Evolutionary conservation across 2,888 invertebrate genomes (phyloP).

Genomic region (Mycalesis mineus): DNA sequence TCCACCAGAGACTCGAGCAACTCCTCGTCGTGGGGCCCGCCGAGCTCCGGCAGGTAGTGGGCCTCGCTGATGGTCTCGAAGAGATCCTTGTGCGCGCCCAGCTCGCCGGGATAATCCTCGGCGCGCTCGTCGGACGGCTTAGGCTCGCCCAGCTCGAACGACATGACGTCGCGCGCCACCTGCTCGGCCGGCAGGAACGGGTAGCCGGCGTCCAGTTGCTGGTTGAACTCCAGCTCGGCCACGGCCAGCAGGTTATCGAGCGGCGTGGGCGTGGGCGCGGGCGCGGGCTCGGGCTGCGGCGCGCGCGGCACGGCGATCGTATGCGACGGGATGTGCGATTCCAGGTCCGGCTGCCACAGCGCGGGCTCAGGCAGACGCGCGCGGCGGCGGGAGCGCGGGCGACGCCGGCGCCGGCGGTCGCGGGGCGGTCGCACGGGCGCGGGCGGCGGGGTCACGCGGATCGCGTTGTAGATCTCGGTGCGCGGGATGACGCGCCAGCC

Average conservation of each 20-base stretch:
- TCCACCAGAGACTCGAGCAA: conserved; percentile 80
- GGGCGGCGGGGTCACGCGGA: conserved; percentile 52
- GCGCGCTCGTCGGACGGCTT: conserved; percentile 51
- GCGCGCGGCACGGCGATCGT: conserved; percentile 75
- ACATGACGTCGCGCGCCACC: conserved; percentile 61
- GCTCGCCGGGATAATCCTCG: conserved; percentile 54
- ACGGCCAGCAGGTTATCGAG: conserved; percentile 81
- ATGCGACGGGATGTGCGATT: conserved; percentile 80
- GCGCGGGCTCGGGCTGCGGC: conserved; percentile 66
- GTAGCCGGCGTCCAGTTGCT: conserved; percentile 62
- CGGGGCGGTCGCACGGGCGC: conserved; percentile 37
- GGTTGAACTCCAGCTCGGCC: conserved; percentile 81
- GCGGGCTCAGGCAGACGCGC: conserved; percentile 37
- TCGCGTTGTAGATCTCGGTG: conserved; percentile 80
- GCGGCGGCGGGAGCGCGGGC: conserved; percentile 29
- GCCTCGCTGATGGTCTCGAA: conserved; percentile 73
- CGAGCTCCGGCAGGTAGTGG: conserved; percentile 67
- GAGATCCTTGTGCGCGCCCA: conserved; percentile 64
- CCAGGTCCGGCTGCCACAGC: conserved; percentile 72
- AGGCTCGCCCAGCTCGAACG: conserved; percentile 61
- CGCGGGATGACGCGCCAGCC: conserved; percentile 91
- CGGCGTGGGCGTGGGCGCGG: conserved; percentile 74
- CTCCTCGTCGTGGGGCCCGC: conserved; percentile 72
- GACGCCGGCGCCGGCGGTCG: conserved; percentile 37
- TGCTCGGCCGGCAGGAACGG: conserved; percentile 59